Conservation (phyloP, 2,888 invertebrate genomes). For the Apamea sordens region DNA sequence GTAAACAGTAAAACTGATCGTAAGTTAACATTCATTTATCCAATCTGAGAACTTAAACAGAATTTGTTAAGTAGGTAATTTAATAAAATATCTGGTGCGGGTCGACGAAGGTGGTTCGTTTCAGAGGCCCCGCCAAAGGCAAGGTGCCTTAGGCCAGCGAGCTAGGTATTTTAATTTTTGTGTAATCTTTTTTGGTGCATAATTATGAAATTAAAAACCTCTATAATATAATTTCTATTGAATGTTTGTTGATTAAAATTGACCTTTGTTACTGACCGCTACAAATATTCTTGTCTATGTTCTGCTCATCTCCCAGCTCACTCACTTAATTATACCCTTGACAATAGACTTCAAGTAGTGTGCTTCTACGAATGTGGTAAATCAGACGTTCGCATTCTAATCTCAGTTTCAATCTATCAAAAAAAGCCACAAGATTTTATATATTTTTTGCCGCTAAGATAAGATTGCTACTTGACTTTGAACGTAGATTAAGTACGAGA, state of each 20-base stretch:
- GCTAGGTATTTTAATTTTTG: conserved; percentile 24
- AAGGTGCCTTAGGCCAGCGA: conserved; percentile 21
- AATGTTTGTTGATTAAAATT: conserved; percentile 36
- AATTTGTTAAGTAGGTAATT: conserved; percentile 81
- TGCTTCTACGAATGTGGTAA: background rate
- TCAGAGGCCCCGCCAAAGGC: conserved; percentile 43
- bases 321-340: background rate
- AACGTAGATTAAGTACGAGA: background rate
- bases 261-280: conserved; percentile 24
- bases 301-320: background rate
- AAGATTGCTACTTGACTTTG: background rate
- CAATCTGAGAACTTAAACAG: conserved; percentile 78
- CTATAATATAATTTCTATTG: conserved; percentile 20
- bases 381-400: background rate
- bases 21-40: conserved; percentile 83
- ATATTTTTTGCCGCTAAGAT: background rate
- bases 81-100: conserved; percentile 74
- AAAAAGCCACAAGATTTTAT: background rate
- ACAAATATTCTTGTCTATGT: background rate
- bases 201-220: conserved; percentile 49
- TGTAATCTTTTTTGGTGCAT: conserved; percentile 41
- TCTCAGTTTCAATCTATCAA: background rate
- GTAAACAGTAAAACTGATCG: conserved; percentile 81
- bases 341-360: background rate
- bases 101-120: conserved; percentile 33